Conservation (phyloP, 2,797 vertebrate species). For the Buphagus erythrorhynchus region DNA sequence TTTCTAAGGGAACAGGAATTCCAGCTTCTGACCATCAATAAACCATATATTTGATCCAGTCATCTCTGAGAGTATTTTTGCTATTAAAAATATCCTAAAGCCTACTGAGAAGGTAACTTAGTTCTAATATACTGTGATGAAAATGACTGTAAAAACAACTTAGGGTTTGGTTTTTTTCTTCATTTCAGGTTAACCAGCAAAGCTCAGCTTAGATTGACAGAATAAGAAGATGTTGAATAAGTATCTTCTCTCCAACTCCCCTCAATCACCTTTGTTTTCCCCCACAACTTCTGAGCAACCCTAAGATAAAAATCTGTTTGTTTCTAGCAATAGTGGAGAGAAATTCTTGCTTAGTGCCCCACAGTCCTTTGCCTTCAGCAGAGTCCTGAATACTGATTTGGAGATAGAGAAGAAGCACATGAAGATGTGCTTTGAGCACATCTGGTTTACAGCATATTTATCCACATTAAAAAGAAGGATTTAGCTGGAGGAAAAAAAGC, state of each 20-base stretch:
- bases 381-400: background rate
- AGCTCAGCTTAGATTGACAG: background rate
- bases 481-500: background rate
- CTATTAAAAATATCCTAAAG: background rate
- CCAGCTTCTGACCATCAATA: background rate
- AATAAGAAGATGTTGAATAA: background rate
- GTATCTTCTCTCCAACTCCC: background rate
- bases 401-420: background rate
- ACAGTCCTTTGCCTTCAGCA: background rate
- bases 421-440: background rate
- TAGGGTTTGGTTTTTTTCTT: background rate
- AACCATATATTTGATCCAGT: background rate
- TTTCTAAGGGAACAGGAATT: background rate
- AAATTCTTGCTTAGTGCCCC: background rate
- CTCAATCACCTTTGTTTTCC: fast-evolving
- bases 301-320: background rate
- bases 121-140: background rate
- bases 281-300: background rate
- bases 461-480: background rate
- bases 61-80: background rate
- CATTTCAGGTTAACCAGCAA: background rate
- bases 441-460: background rate
- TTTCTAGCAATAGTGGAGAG: background rate
- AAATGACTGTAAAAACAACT: background rate
- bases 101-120: background rate